Base-by-base conservation (phyloP, 2,113 vertebrate species). In the Herpailurus yagouaroundi region DNA sequence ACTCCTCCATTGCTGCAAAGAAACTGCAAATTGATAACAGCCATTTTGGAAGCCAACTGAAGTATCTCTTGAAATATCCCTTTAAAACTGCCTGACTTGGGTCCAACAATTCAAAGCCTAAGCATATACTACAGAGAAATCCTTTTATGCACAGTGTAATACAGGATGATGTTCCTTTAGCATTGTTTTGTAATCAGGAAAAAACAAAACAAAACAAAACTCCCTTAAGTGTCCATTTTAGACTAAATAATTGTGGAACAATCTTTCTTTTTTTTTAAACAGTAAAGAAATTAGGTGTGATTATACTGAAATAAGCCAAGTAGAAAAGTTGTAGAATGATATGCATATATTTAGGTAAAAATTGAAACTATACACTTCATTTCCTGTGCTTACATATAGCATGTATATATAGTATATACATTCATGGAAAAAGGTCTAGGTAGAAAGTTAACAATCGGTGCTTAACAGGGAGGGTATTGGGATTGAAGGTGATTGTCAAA, bases 251-350 rank as follows among this genome's bases (percentile, higher is more conserved):
- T 36, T 85, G 36, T 94, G 23, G 23, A 64, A 90, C 7, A 84
- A 7, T 48, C 36, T 38, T 69, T 69, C 8, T n/a, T 71, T 25
- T 23, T 55, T 57, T 48, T 76, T 76, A 66, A 23, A 57, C 29
- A 92, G 21, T 50, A 64, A 38, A 69, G 33, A 88, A 31, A 86
- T 87, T 41, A 93, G 27, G 68, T 52, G 11, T 52, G 12, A 85
- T 52, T 92, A 21, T 73, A 92, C 5, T 55, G 12, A 95, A 94
- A 82, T 77, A 45, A 76, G 38, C 15, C 38, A 88, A 10, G 27
- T 31, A 95, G 55, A 68, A 94, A 84, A 97, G 57, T 11, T 87
- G 29, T 14, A 87, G 16, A 95, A 89, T 87, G 52, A 96, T 76
- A 90, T 5, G n/a, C 23, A 79, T 29, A 21, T 18, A 64, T 57